Percentiles rank a stretch among this genome's conserved stretches.
These are phyloP conservation scores for Mellilla xanthometata DNA, from an alignment of 2,888 invertebrate species.

Conservation along the genomic window DNA sequence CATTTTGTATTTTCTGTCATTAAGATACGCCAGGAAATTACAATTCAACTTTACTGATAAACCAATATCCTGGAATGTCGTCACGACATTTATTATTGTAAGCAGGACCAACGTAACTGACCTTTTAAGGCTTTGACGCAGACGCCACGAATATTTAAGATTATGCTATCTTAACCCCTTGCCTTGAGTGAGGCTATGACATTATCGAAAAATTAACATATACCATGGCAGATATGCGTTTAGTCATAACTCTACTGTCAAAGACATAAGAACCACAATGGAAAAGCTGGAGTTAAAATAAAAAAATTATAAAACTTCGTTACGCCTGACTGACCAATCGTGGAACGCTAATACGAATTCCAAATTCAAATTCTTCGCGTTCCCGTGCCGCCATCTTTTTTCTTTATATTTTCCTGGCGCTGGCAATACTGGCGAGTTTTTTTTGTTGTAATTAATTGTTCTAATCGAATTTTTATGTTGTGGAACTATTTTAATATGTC, in stretches of 20 bases:
- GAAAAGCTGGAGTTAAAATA: neutral
- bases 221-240: conserved; percentile 14
- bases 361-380: conserved; percentile 57
- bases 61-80: conserved; percentile 1
- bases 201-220: conserved; percentile 43
- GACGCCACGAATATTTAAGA: conserved; percentile 57
- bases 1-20: too few relatives aligned
- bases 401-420: conserved; percentile 33
- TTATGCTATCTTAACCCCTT: conserved; percentile 54
- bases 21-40: neutral
- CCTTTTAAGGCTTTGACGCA: conserved; percentile 45
- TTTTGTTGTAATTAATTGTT: conserved; percentile 28
- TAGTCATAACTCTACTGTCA: conserved; percentile 15
- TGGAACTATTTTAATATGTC: conserved; percentile 24
- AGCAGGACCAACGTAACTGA: conserved; percentile 18
- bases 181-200: conserved; percentile 45
- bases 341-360: conserved; percentile 48
- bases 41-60: neutral
- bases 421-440: conserved; percentile 27
- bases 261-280: conserved; percentile 26
- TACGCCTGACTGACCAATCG: conserved; percentile 57
- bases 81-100: neutral
- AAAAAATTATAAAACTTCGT: conserved; percentile 40
- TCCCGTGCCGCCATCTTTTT: conserved; percentile 53
- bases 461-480: conserved; percentile 23